These are phyloP conservation scores for Ornithoptera priamus DNA, from an alignment of 2,888 invertebrate species.

Conservation along the genomic window DNA sequence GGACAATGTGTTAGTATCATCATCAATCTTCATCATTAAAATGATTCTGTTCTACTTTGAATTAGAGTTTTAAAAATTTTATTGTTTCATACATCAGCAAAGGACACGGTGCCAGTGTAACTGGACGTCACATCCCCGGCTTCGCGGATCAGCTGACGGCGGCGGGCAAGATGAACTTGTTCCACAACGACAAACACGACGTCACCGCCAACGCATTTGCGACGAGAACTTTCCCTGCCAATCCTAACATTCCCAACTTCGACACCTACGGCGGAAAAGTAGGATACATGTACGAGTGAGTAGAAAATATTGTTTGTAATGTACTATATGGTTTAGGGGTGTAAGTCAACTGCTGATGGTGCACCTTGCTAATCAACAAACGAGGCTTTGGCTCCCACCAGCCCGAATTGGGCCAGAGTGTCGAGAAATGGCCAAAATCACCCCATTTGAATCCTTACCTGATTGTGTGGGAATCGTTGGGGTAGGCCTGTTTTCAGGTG, in stretches of 20 bases:
- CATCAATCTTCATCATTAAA: not conserved
- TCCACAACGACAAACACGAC: slow-evolving; percentile 45
- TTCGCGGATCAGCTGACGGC: slow-evolving; percentile 48
- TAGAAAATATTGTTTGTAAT: slow-evolving; percentile 1
- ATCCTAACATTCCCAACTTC: slow-evolving; percentile 40
- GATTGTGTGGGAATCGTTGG: too few species aligned
- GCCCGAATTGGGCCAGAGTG: too few species aligned
- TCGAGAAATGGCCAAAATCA: too few species aligned
- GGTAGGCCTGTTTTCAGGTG: too few species aligned
- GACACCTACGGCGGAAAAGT: slow-evolving; percentile 44
- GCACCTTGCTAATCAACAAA: too few species aligned
- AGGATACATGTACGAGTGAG: slow-evolving; percentile 48
- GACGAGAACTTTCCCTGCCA: slow-evolving; percentile 42
- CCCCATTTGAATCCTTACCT: too few species aligned
- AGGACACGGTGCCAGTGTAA: slow-evolving; percentile 42
- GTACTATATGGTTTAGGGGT: too few species aligned
- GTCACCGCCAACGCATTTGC: slow-evolving; percentile 46
- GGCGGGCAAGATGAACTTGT: slow-evolving; percentile 43
- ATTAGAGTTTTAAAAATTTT: not conserved
- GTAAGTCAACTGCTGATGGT: too few species aligned
- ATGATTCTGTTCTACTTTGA: not conserved
- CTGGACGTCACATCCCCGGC: slow-evolving; percentile 44
- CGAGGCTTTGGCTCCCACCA: not conserved
- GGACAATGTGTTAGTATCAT: slow-evolving; percentile 44
- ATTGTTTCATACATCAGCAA: slow-evolving; percentile 34